A percentile compares a stretch with the other conserved stretches of the same genome.
Conservation (phyloP, 2,797 vertebrate species). For the Emys orbicularis region DNA sequence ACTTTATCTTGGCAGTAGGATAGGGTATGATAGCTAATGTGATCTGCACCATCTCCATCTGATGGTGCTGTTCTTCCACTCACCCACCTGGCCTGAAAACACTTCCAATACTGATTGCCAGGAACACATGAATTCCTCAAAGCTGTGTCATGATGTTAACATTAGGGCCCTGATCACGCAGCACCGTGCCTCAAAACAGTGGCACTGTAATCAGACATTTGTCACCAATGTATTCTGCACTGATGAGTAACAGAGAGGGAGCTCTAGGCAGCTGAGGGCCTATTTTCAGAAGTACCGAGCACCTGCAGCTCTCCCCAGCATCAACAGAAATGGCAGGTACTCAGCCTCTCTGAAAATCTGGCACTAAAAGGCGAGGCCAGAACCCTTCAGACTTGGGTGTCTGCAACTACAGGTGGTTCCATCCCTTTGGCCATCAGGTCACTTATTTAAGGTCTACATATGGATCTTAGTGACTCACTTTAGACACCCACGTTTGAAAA, state of each 20-base stretch:
- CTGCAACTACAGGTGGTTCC: background rate
- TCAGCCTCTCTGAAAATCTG: slow-evolving; percentile 16
- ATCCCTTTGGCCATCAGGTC: slow-evolving; percentile 57
- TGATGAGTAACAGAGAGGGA: slow-evolving; percentile 9
- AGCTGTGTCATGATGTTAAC: background rate
- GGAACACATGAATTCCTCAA: background rate
- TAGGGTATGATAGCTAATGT: background rate
- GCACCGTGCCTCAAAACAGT: background rate
- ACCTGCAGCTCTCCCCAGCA: background rate
- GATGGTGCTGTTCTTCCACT: background rate
- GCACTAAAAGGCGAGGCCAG: background rate
- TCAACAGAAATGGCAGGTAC: background rate
- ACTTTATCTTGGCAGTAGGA: background rate
- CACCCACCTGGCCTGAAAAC: background rate
- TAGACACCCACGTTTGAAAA: slow-evolving; percentile 18
- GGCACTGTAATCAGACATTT: background rate
- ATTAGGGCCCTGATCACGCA: background rate
- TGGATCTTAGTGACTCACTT: slow-evolving; percentile 55
- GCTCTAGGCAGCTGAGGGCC: slow-evolving; percentile 3
- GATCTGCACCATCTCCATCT: background rate
- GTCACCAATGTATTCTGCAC: background rate
- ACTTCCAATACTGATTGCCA: background rate
- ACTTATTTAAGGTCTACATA: slow-evolving; percentile 69
- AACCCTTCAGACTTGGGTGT: slow-evolving; percentile 1
- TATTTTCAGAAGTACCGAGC: background rate